Conservation (phyloP, 2,113 vertebrate species). For the Ochotona princeps region DNA sequence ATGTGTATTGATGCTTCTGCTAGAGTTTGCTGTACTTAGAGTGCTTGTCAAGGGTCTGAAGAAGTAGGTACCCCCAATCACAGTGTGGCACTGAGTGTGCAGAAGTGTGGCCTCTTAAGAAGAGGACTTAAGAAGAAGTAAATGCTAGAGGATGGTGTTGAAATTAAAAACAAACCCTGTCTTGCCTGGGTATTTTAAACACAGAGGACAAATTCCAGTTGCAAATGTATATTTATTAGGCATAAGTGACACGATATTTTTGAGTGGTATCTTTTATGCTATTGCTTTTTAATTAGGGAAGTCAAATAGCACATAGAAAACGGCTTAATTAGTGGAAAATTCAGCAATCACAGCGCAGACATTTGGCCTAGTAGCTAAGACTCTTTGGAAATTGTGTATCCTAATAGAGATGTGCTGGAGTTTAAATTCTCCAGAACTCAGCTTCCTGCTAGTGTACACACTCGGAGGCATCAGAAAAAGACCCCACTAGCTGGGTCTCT, state of each 20-base stretch:
- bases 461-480: too few species aligned
- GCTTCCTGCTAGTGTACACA: too few species aligned
- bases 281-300: slow-evolving; percentile 33
- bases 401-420: too few species aligned
- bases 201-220: neutral
- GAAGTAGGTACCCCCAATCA: neutral
- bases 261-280: neutral
- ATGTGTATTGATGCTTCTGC: slow-evolving; percentile 7
- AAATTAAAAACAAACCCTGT: neutral
- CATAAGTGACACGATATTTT: neutral
- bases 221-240: neutral
- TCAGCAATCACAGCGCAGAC: neutral
- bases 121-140: slow-evolving; percentile 27
- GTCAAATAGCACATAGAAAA: neutral
- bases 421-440: too few species aligned
- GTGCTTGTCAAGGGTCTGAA: neutral
- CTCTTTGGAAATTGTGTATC: too few species aligned
- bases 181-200: neutral
- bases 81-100: neutral
- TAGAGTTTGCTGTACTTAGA: neutral
- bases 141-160: neutral
- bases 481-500: too few species aligned
- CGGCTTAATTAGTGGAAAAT: neutral
- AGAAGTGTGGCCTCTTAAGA: neutral
- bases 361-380: too few species aligned